Percentiles rank a stretch among this genome's conserved stretches.
Conservation (phyloP, 2,113 vertebrate genomes). For the Spheniscus mendiculus region DNA sequence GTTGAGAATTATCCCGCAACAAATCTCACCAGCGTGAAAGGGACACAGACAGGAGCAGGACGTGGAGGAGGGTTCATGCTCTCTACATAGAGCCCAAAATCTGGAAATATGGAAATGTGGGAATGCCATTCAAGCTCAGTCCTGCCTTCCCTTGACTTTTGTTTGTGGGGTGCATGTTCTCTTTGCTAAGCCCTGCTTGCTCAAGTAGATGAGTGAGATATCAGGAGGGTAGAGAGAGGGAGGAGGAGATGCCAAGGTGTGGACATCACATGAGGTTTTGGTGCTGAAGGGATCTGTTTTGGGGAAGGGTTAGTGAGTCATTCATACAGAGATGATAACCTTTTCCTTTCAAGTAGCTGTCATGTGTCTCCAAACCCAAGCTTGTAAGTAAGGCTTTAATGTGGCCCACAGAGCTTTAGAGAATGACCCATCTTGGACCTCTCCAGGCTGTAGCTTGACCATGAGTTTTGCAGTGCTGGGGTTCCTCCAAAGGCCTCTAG, state of each 20-base stretch:
- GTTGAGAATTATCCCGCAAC: constrained; percentile 77
- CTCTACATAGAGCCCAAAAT: constrained; percentile 33
- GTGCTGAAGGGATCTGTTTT: background rate
- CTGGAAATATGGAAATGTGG: constrained; percentile 56
- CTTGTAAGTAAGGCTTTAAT: background rate
- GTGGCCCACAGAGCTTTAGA: background rate
- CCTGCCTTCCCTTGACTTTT: background rate
- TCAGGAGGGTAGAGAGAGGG: background rate
- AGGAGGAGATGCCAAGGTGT: background rate
- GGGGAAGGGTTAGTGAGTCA: background rate
- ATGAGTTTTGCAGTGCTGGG: background rate
- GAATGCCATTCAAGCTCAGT: background rate
- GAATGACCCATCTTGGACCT: background rate
- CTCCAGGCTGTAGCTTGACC: background rate
- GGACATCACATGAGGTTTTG: background rate
- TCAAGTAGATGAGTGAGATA: background rate
- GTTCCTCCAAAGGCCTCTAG: background rate
- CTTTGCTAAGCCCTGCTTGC: background rate
- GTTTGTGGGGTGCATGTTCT: background rate
- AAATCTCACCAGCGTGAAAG: constrained; percentile 70
- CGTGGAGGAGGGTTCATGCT: constrained; percentile 6
- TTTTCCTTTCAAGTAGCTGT: background rate
- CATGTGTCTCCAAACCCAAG: background rate
- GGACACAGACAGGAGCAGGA: constrained; percentile 5
- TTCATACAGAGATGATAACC: background rate